A percentile compares a stretch with the other conserved stretches of the same genome.
These are phyloP conservation scores for Plodia interpunctella DNA, from an alignment of 1,140 invertebrate species.

Conservation along the genomic window DNA sequence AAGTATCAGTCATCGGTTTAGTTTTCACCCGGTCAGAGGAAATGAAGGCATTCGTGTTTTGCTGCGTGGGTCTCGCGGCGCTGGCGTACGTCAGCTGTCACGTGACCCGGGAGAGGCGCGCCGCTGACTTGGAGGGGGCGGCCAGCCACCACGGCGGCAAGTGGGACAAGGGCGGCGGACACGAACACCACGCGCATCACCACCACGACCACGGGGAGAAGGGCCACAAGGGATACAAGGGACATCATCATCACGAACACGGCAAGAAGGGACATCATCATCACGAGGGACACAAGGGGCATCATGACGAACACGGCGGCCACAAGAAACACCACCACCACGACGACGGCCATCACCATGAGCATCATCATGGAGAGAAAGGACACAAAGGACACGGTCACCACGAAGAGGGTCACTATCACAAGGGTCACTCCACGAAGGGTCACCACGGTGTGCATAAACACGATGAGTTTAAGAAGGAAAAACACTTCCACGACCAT, in stretches of 20 bases:
- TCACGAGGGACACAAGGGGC: slow-evolving; percentile 82
- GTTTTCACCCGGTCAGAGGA: slow-evolving; percentile 40
- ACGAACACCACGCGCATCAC: slow-evolving; percentile 71
- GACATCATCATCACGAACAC: slow-evolving; percentile 82
- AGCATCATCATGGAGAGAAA: slow-evolving; percentile 83
- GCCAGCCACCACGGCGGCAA: slow-evolving; percentile 77
- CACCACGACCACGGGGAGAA: slow-evolving; percentile 77
- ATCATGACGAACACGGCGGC: slow-evolving; percentile 84
- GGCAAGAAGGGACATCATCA: slow-evolving; percentile 85
- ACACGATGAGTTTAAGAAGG: slow-evolving; percentile 81
- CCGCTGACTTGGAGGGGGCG: slow-evolving; percentile 76
- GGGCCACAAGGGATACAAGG: slow-evolving; percentile 77
- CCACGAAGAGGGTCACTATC: slow-evolving; percentile 80
- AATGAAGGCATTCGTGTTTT: slow-evolving; percentile 56
- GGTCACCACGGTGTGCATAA: slow-evolving; percentile 87
- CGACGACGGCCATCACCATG: slow-evolving; percentile 84
- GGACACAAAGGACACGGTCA: slow-evolving; percentile 80
- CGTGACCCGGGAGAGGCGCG: slow-evolving; percentile 45
- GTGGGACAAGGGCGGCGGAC: slow-evolving; percentile 78
- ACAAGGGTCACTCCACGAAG: slow-evolving; percentile 86
- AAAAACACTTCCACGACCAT: slow-evolving; percentile 83
- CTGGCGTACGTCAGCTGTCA: slow-evolving; percentile 56
- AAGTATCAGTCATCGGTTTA: slow-evolving; percentile 57
- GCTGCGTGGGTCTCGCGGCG: slow-evolving; percentile 52
- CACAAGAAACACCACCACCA: slow-evolving; percentile 87